These are phyloP conservation scores for Nothoprocta pentlandii DNA, from an alignment of 2,113 vertebrate species.

Conservation along the genomic window DNA sequence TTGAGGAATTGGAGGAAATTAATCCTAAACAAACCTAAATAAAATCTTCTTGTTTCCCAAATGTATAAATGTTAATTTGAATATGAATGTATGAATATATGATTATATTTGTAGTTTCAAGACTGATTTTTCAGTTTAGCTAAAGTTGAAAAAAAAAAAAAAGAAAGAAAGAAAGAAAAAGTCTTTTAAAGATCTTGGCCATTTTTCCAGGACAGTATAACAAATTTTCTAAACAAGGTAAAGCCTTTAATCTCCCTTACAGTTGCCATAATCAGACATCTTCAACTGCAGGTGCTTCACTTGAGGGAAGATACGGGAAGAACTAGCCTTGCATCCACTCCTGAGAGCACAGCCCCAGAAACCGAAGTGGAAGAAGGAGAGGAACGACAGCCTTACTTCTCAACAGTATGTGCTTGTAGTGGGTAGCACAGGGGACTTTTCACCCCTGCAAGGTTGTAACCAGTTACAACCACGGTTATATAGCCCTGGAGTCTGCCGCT, in stretches of 20 bases:
- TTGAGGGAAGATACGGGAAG: not conserved
- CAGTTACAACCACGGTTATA: not conserved
- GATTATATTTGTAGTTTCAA: not conserved
- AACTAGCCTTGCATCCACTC: not conserved
- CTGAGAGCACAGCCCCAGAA: not conserved
- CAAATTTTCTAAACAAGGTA: not conserved
- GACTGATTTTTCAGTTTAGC: not conserved
- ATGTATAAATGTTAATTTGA: not conserved
- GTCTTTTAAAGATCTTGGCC: not conserved
- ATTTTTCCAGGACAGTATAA: not conserved
- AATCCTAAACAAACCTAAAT: not conserved
- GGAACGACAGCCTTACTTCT: not conserved
- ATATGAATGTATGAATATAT: not conserved
- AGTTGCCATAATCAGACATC: not conserved
- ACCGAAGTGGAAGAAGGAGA: not conserved
- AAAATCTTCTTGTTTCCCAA: not conserved
- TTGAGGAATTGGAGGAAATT: not conserved
- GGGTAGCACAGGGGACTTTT: not conserved
- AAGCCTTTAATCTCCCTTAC: not conserved
- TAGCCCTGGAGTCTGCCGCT: not conserved
- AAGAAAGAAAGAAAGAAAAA: not conserved
- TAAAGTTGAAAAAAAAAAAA: not conserved
- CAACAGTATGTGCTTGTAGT: not conserved
- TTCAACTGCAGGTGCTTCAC: conserved; percentile 72
- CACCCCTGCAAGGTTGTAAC: accelerated